Conservation (phyloP, 2,888 invertebrate genomes). For the Baccha elongata region DNA sequence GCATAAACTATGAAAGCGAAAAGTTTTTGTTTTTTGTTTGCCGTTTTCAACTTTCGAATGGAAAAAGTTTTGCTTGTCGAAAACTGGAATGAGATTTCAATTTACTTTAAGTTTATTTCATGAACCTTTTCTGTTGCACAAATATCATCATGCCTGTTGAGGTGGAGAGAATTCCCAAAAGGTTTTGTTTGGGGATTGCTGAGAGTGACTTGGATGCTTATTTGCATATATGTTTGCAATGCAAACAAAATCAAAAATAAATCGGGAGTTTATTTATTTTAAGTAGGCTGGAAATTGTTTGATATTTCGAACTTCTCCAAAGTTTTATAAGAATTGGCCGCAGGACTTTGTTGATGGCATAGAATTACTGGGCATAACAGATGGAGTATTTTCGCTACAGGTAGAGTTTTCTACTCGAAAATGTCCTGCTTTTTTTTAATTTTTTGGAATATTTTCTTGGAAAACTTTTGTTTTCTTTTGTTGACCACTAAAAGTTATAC, state of each 20-base stretch:
- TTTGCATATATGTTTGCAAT: slow-evolving; percentile 62
- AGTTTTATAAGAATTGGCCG: too few species aligned
- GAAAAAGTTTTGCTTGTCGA: slow-evolving; percentile 45
- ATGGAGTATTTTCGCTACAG: too few species aligned
- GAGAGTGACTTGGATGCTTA: not conserved
- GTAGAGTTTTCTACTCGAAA: too few species aligned
- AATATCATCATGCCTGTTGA: slow-evolving; percentile 24
- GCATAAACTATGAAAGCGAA: slow-evolving; percentile 71
- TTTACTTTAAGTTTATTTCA: slow-evolving; percentile 65
- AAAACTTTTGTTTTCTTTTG: too few species aligned
- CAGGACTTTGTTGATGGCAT: too few species aligned
- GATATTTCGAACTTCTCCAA: too few species aligned
- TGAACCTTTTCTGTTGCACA: slow-evolving; percentile 26
- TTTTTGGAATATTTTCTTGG: too few species aligned
- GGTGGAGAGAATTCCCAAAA: slow-evolving; percentile 30
- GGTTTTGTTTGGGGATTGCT: slow-evolving; percentile 11
- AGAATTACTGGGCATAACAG: too few species aligned
- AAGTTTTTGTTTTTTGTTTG: slow-evolving; percentile 42
- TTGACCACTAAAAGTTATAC: too few species aligned
- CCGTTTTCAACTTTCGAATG: slow-evolving; percentile 42
- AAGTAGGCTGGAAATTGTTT: too few species aligned
- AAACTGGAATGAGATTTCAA: slow-evolving; percentile 67
- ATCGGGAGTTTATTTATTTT: slow-evolving; percentile 51
- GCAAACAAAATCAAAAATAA: slow-evolving; percentile 62
- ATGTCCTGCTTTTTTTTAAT: too few species aligned